phyloP scores from a whole-genome alignment of 2,113 vertebrate genomes.

The Ctenodactylus gundi region DNA sequence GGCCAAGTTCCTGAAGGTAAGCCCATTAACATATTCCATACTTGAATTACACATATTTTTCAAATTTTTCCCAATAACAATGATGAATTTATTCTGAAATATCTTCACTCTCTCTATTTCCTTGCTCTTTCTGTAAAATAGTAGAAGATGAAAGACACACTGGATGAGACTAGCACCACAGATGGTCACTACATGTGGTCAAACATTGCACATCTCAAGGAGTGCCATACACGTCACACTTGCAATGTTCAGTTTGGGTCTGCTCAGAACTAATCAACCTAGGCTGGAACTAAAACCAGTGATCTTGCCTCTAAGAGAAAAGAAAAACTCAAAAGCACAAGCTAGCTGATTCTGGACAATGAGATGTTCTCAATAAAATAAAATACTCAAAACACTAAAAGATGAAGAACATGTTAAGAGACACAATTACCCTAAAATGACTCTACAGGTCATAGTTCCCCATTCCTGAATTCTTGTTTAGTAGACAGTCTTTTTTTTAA shows the following conservation, averaged over 20 bases:
- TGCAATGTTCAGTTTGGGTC: neutral
- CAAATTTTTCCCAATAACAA: neutral
- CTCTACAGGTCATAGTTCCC: neutral
- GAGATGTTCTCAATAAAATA: slow-evolving; percentile 35
- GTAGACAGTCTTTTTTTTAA: slow-evolving; percentile 7
- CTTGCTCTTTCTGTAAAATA: slow-evolving; percentile 37
- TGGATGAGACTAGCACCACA: neutral
- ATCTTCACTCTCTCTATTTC: slow-evolving; percentile 26
- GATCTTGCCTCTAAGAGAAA: neutral
- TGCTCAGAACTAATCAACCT: neutral
- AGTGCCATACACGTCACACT: neutral
- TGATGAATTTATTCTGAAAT: slow-evolving; percentile 21
- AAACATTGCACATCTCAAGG: neutral
- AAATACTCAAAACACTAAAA: slow-evolving; percentile 29
- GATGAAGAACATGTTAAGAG: neutral
- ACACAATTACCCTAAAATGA: slow-evolving; percentile 4
- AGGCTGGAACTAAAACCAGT: neutral
- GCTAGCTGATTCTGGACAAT: neutral
- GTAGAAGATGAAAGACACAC: neutral
- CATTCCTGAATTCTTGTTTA: neutral
- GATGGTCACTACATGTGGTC: neutral
- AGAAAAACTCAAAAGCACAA: slow-evolving; percentile 52
- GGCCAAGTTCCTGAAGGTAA: neutral
- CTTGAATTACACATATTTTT: neutral
- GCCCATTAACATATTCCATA: neutral